Evolutionary conservation across 92 coral and sea anemone genomes (phyloP), one percentile per base, ranked within the genome.

Genomic region (Galaxea fascicularis): DNA sequence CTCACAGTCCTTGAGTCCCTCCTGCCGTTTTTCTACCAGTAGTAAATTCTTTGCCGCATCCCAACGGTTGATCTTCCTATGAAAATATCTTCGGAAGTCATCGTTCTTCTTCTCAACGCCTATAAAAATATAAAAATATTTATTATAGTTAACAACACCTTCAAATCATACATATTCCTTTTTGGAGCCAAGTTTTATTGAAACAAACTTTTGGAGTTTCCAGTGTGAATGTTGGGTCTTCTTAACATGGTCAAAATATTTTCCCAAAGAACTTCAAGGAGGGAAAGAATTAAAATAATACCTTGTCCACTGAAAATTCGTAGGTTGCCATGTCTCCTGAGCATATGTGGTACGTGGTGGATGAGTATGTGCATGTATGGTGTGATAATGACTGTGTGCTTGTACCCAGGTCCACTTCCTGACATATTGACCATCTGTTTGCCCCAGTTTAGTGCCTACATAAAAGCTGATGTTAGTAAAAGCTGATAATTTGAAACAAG

Each of bases 11-110:
- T 66, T 82, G 21, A 77, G 88, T 51, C 31, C 80, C 66, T 76
- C 92, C 59, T 88, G 92, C 74, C 93, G 60, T 53, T 90, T 85
- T 28, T 90, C 93, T 9, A 90, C 88, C 79, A 85, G 28, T 24
- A 85, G 69, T 5, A 89, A 71, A 27, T 76, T 80, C 7, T 18
- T 68, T 73, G 84, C 89, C 18, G 93, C 87, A 86, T 90, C 90
- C 90, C 90, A 90, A 15, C 85, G 56, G 59, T 88, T 88, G 17
- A 88, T 88, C 31, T 74, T 62, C 10, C 82, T 16, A n/a, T 80
- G 91, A 60, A 80, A 87, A 65, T 74, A 65, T 15, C 87, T 30
- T 13, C 87, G 70, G 27, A 87, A 74, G 21, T 87, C 83, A 66
- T 87, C 87, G 58, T 87, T 87, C 53, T 87, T 87, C 54, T 81